These are phyloP conservation scores for Notocelia uddmanniana DNA, from an alignment of 2,888 invertebrate genomes.

Conservation along the genomic window DNA sequence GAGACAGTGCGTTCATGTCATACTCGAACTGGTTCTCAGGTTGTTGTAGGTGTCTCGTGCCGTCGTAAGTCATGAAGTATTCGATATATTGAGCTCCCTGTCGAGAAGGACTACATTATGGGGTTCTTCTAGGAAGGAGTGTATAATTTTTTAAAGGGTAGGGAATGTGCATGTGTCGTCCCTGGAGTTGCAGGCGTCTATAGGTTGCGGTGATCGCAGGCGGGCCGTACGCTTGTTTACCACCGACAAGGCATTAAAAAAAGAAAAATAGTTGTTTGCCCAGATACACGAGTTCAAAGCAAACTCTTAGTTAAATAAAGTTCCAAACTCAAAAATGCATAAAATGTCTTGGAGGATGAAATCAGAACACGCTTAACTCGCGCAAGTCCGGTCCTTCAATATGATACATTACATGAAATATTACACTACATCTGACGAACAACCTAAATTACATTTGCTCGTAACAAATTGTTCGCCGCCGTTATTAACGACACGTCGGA, in stretches of 20 bases:
- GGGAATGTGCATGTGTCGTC: no score
- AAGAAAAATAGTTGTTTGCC: no score
- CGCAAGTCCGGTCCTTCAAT: neutral
- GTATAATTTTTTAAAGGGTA: no score
- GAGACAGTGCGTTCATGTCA: constrained; percentile 51
- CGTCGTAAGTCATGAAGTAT: neutral
- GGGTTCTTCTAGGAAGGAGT: no score
- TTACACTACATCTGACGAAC: constrained; percentile 16
- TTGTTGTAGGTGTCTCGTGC: neutral
- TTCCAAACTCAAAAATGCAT: neutral
- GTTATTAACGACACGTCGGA: constrained; percentile 31
- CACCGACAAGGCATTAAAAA: no score
- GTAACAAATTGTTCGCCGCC: constrained; percentile 24
- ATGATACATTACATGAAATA: constrained; percentile 5
- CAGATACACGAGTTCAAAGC: neutral
- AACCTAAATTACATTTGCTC: constrained; percentile 8
- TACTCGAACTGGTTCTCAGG: neutral
- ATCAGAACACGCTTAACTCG: neutral
- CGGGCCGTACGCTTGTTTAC: no score
- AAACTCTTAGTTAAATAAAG: neutral
- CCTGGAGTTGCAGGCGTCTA: no score
- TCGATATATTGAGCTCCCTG: no score
- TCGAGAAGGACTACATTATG: no score
- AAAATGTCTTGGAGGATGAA: neutral
- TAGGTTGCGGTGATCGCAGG: no score